Evolutionary conservation across 2,797 vertebrate genomes (phyloP), one percentile per base, ranked within the genome.

Genomic region (Rhinoraja longicauda): DNA sequence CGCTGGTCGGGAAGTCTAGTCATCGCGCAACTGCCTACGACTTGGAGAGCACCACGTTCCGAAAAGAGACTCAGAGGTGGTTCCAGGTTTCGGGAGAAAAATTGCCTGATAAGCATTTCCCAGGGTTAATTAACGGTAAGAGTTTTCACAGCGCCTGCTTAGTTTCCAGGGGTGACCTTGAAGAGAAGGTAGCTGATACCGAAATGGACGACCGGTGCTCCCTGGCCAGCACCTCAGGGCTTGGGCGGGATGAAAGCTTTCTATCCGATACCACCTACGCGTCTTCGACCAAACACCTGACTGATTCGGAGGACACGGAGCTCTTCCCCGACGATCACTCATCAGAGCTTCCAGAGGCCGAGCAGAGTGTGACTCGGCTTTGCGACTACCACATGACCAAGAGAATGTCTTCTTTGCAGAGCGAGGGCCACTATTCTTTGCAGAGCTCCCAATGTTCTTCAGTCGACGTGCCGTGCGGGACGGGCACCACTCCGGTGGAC

Each of bases 371-470:
- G 92, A 94, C 97, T 6, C 96, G 96, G 93, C 94, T 98, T 64
- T 98, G 98, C 79, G 98, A 99, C 62, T 98, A 98, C 95, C 98
- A 98, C 93, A 95, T 98, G 95, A 97, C 96, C 95, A 99, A 99
- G 95, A 97, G 98, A 92, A 98, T 99, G 98, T 98, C 98, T 0
- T 98, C 98, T 0, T 95, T 99, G 93, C 99, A 99, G 94, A 98
- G 97, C 0, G 98, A 99, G 95, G 98, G 98, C 57, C 95, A 97
- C 93, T 98, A 98, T 95, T 99, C 98, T 0, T 97, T 99, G 70
- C 98, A 99, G 94, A 98, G 98, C 94, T 99, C 99, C 0, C 98
- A 99, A 93, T 98, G 98, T 95, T 99, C 98, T 29, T 99, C 98
- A 2, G 98, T 99, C 93, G 99, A 99, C 8, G 99, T 98, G 0